These are phyloP conservation scores for Apis mellifera DNA, from an alignment of 1,140 invertebrate genomes.

Conservation along the genomic window Amel_HAv3.1 CM009936.2:2485501-2486000, in stretches of 20 bases:
- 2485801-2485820: constrained; percentile 57
- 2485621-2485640: constrained; percentile 41
- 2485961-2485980: constrained; percentile 4
- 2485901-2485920: neutral
- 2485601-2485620: constrained; percentile 68
- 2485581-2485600: constrained; percentile 35
- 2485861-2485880: neutral
- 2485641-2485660: constrained; percentile 54
- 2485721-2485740: constrained; percentile 55
- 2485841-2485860: neutral
- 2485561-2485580: constrained; percentile 3
- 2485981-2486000: neutral
- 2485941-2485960: neutral
- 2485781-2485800: constrained; percentile 49
- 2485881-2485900: constrained; percentile 14
- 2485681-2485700: constrained; percentile 50
- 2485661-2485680: constrained; percentile 51
- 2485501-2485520: neutral
- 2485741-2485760: constrained; percentile 62
- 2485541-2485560: constrained; percentile 18
- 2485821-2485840: neutral
- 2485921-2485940: constrained; percentile 5
- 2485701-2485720: constrained; percentile 57
- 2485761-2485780: constrained; percentile 59
- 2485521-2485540: constrained; percentile 17